Evolutionary conservation across 1,140 invertebrate species (phyloP).

Genomic region (Apocrypta bakeri): DNA sequence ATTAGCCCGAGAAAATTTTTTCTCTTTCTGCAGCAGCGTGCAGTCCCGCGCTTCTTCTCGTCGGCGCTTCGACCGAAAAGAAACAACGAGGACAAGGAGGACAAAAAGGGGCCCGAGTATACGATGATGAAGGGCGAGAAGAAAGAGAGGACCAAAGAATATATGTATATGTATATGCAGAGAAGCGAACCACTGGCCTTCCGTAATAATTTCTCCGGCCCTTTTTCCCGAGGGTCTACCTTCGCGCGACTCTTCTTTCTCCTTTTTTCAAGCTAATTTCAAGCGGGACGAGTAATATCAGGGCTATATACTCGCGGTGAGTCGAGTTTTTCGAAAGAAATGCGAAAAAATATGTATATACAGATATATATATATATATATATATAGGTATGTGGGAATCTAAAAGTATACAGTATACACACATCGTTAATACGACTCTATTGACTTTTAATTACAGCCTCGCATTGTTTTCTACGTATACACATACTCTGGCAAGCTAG

Average conservation of each 20-base stretch:
- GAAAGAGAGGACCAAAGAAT: not conserved
- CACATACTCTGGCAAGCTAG: too few species aligned
- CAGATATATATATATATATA: too few species aligned
- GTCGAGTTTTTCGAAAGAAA: not conserved
- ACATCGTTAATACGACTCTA: not conserved
- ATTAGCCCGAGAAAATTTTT: not conserved
- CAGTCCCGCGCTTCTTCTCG: constrained; percentile 2
- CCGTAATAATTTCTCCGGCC: constrained; percentile 20
- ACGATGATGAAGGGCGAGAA: constrained; percentile 17
- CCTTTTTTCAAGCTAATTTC: not conserved
- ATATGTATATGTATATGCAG: not conserved
- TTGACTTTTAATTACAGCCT: constrained; percentile 24
- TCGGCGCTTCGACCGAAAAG: not conserved
- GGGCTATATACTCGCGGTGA: not conserved
- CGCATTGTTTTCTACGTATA: not conserved
- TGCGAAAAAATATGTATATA: too few species aligned
- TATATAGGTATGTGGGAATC: too few species aligned
- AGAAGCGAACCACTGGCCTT: constrained; percentile 1
- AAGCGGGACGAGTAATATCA: not conserved
- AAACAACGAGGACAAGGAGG: not conserved
- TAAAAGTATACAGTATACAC: not conserved
- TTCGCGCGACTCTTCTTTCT: not conserved
- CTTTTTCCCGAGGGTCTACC: not conserved
- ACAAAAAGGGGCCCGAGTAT: not conserved
- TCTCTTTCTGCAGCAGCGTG: not conserved